Evolutionary conservation across 2,113 vertebrate genomes (phyloP).

Genomic region (Thomomys bottae): DNA sequence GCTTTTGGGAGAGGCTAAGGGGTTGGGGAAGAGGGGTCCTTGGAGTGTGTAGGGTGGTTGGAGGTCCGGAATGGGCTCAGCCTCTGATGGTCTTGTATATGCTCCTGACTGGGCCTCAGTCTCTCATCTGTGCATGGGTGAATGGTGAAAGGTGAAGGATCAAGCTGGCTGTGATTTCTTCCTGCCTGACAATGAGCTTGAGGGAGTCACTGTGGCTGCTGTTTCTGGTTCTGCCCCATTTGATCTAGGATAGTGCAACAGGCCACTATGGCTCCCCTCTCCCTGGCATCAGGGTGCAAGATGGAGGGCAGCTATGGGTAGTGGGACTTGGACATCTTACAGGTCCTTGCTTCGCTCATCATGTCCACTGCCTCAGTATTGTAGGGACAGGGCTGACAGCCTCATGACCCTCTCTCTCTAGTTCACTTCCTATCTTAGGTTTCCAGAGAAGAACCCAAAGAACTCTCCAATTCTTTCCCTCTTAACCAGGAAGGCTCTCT

Average conservation of each 20-base stretch:
- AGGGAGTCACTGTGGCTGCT: too few relatives aligned
- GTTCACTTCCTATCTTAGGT: too few relatives aligned
- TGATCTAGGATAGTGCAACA: too few relatives aligned
- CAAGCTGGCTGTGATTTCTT: too few relatives aligned
- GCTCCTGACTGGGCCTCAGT: not conserved
- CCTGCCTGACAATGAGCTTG: not conserved
- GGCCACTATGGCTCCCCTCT: too few relatives aligned
- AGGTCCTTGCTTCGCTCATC: not conserved
- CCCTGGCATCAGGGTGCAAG: not conserved
- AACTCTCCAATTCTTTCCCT: not conserved
- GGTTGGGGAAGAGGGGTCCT: too few relatives aligned
- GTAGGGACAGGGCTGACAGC: accelerated
- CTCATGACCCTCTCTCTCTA: too few relatives aligned
- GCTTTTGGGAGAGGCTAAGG: not conserved
- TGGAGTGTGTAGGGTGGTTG: not conserved
- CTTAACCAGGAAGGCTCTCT: not conserved
- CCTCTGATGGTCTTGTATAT: not conserved
- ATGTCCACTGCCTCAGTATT: accelerated
- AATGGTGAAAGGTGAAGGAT: too few relatives aligned
- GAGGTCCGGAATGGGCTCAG: not conserved
- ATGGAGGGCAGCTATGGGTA: too few relatives aligned
- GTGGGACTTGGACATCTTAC: accelerated
- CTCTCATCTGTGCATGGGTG: not conserved
- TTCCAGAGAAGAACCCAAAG: not conserved
- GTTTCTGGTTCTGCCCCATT: too few relatives aligned